Evolutionary conservation across 2,113 vertebrate genomes (phyloP).

Genomic region (Toxostoma redivivum): DNA sequence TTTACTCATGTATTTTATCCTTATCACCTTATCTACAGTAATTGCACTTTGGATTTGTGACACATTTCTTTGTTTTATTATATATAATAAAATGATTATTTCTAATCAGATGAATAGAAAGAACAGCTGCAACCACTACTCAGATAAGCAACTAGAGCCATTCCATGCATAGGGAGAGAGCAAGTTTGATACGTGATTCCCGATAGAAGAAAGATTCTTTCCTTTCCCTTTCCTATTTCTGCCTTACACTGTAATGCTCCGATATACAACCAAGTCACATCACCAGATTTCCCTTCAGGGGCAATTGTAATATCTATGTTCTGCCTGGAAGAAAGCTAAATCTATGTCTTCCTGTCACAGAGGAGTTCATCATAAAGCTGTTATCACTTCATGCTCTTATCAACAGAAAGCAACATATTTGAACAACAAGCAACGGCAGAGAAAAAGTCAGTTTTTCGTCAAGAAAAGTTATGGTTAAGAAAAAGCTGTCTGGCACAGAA

Average conservation of each 20-base stretch:
- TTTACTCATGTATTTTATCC: neutral
- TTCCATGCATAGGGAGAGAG: neutral
- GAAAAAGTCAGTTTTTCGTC: neutral
- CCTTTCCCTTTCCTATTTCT: neutral
- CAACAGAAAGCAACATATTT: neutral
- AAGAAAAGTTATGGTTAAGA: neutral
- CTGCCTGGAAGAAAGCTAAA: neutral
- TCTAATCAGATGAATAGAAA: neutral
- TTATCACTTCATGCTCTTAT: neutral
- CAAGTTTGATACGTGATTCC: neutral
- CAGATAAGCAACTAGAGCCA: neutral
- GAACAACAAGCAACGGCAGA: neutral
- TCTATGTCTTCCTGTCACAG: neutral
- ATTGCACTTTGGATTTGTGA: neutral
- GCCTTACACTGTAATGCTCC: neutral
- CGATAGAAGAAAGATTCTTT: neutral
- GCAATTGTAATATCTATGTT: neutral
- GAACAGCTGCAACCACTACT: neutral
- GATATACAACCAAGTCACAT: neutral
- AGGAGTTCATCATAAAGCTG: neutral
- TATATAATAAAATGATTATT: neutral
- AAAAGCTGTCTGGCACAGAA: neutral
- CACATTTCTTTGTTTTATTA: conserved; percentile 4
- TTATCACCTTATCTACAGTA: neutral
- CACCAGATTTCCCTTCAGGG: neutral